Percentiles rank a stretch among this genome's conserved stretches.
Evolutionary conservation across 2,113 vertebrate genomes (phyloP).

Genomic region (Erythrocercus mccallii): DNA sequence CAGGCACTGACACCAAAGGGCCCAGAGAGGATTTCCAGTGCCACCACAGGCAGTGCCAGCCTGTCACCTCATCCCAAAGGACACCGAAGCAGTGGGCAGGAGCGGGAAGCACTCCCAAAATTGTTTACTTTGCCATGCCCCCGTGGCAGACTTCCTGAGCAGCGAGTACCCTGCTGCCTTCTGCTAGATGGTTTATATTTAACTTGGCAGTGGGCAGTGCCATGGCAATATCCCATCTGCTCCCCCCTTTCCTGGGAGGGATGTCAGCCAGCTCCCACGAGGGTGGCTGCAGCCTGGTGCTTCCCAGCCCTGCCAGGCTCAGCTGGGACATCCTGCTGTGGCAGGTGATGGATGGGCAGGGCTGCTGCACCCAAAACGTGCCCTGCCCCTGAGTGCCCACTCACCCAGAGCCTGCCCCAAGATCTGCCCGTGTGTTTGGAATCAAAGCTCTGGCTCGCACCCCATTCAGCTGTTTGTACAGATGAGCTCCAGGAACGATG

Average conservation of each 20-base stretch:
- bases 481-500: background rate
- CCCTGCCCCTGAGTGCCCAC: fast-evolving
- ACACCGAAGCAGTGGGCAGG: background rate
- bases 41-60: background rate
- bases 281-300: background rate
- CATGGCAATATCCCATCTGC: conserved; percentile 61
- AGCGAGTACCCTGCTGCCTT: conserved; percentile 46
- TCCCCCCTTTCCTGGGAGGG: background rate
- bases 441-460: background rate
- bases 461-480: background rate
- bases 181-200: conserved; percentile 62
- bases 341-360: background rate
- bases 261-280: background rate
- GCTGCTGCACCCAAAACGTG: background rate
- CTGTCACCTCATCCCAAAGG: background rate
- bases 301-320: background rate
- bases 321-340: background rate
- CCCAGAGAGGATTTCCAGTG: background rate
- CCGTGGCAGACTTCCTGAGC: conserved; percentile 55
- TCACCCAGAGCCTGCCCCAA: background rate
- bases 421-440: fast-evolving
- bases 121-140: conserved; percentile 50
- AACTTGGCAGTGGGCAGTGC: conserved; percentile 59
- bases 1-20: background rate
- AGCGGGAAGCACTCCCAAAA: conserved; percentile 8